Conservation (phyloP, 2,113 vertebrate genomes). For the Lichenostomus cassidix region DNA sequence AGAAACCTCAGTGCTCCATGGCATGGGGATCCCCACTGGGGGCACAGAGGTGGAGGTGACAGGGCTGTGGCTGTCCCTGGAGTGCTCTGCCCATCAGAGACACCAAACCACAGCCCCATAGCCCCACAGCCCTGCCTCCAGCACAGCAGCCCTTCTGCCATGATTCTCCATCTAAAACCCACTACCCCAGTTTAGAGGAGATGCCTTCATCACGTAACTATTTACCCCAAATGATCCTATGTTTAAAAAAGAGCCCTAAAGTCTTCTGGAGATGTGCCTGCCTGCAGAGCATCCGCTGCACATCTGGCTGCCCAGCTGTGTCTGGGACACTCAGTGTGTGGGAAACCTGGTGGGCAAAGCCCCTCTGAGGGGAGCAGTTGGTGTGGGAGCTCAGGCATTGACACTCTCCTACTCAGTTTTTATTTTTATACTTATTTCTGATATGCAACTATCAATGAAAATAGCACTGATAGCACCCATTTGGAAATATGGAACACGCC, state of each 20-base stretch:
- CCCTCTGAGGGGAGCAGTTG: fast-evolving
- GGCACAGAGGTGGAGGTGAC: not conserved
- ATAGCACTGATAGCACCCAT: not conserved
- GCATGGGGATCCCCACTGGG: fast-evolving
- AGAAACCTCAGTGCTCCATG: fast-evolving
- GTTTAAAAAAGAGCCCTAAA: not conserved
- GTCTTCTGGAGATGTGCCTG: too few relatives aligned
- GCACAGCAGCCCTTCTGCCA: fast-evolving
- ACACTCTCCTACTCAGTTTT: not conserved
- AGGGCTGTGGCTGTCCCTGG: not conserved
- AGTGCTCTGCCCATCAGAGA: not conserved
- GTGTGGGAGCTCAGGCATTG: fast-evolving
- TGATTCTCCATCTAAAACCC: fast-evolving
- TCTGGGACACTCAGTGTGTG: fast-evolving
- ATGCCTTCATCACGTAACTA: fast-evolving
- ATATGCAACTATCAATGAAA: not conserved
- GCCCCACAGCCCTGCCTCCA: not conserved
- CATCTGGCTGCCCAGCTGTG: fast-evolving
- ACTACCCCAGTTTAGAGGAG: not conserved
- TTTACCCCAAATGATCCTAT: fast-evolving
- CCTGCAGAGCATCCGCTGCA: fast-evolving
- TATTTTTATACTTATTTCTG: not conserved
- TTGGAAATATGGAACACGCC: not conserved
- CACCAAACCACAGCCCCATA: not conserved
- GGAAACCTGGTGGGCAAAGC: fast-evolving